These are phyloP conservation scores for Pseudorhiza aurosa DNA, from an alignment of 30 jellyfish, hydroid and myxozoan species.

Conservation along the genomic window DNA sequence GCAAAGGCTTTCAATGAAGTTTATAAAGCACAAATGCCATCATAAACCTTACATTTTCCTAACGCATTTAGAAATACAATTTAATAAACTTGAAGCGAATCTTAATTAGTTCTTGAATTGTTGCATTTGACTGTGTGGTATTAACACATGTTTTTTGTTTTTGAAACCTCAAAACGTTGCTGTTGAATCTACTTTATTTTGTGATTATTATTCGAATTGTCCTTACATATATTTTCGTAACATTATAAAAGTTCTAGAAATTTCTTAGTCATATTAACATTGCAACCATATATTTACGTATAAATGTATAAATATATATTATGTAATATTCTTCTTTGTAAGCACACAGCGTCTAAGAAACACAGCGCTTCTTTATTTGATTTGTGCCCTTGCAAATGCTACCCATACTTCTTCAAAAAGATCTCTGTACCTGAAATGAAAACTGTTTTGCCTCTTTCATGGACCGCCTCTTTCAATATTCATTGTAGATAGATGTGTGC, in stretches of 20 bases:
- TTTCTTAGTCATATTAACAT: neutral
- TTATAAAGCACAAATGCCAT: too few species aligned
- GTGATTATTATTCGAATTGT: neutral
- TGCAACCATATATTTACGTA: neutral
- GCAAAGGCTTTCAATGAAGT: too few species aligned
- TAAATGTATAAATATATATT: neutral
- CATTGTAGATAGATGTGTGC: too few species aligned
- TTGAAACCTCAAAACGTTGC: neutral
- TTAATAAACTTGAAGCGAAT: neutral
- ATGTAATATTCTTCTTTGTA: too few species aligned
- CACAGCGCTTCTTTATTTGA: too few species aligned
- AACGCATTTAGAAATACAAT: neutral
- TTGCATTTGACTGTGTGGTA: slow-evolving; percentile 10
- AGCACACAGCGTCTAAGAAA: too few species aligned
- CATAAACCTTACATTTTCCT: too few species aligned
- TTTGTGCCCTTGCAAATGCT: too few species aligned
- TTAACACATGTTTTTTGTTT: neutral
- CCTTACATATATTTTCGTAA: neutral
- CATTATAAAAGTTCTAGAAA: neutral
- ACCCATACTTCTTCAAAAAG: too few species aligned
- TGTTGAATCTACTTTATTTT: neutral
- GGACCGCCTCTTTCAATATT: too few species aligned
- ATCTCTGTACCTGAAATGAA: too few species aligned
- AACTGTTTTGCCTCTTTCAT: too few species aligned
- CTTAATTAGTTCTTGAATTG: neutral